Evolutionary conservation across 92 coral and sea anemone genomes (phyloP).

Genomic region (Ricordea florida): DNA sequence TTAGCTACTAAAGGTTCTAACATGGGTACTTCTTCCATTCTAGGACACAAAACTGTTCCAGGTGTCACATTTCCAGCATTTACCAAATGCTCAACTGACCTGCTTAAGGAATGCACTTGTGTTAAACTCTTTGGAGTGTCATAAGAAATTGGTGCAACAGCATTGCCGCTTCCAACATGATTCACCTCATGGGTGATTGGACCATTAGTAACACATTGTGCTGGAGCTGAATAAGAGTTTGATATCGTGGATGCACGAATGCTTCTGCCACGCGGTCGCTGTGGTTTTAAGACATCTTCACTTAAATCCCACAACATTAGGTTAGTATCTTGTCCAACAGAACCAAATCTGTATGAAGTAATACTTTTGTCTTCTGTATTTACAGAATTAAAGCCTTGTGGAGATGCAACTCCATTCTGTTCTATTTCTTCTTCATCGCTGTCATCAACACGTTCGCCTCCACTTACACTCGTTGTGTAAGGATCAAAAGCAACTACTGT

Average conservation of each 20-base stretch:
- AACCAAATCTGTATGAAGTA: conserved; percentile 93
- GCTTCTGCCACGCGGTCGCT: conserved; percentile 89
- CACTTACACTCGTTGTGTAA: conserved; percentile 87
- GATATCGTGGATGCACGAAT: conserved; percentile 54
- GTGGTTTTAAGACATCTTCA: conserved; percentile 90
- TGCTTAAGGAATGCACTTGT: conserved; percentile 85
- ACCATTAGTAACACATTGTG: conserved; percentile 83
- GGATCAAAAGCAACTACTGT: conserved; percentile 98
- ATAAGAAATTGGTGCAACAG: conserved; percentile 64
- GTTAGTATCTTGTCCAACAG: conserved; percentile 98
- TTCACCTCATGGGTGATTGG: conserved; percentile 78
- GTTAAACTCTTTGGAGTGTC: conserved; percentile 85
- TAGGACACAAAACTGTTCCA: conserved; percentile 92
- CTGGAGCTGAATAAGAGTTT: conserved; percentile 37
- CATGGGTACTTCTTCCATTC: conserved; percentile 86
- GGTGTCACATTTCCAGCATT: conserved; percentile 75
- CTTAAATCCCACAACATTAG: conserved; percentile 94
- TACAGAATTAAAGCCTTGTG: conserved; percentile 46
- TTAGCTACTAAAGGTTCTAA: conserved; percentile 97
- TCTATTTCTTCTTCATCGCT: conserved; percentile 96
- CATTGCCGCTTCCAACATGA: conserved; percentile 60
- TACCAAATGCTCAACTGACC: conserved; percentile 88
- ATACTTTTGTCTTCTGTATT: conserved; percentile 69
- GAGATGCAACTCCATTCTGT: conserved; percentile 66
- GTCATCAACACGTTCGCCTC: conserved; percentile 89